Evolutionary conservation across 2,888 invertebrate genomes (phyloP).

Genomic region (Ditylenchus weischeri): DNA sequence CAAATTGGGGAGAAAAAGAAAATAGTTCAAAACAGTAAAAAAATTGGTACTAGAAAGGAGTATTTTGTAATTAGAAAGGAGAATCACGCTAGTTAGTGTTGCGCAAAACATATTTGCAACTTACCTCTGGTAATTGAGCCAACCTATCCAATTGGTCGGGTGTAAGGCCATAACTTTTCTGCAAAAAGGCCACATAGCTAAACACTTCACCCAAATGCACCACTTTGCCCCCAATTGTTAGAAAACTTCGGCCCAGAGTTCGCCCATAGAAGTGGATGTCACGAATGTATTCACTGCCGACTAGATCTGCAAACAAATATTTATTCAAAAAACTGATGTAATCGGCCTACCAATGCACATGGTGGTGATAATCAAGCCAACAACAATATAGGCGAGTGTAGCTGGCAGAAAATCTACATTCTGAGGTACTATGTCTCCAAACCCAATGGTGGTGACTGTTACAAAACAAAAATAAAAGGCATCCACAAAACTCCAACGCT

Average conservation of each 20-base stretch:
- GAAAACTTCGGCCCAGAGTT: conserved; percentile 54
- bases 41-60: too few relatives aligned
- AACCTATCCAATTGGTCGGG: conserved; percentile 58
- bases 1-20: too few relatives aligned
- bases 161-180: conserved; percentile 58
- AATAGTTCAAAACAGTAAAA: too few relatives aligned
- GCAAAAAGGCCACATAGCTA: conserved; percentile 58
- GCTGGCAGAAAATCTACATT: conserved; percentile 56
- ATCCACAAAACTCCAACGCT: conserved; percentile 58
- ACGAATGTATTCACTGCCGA: conserved; percentile 58
- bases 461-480: conserved; percentile 60
- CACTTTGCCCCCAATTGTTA: conserved; percentile 59
- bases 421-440: conserved; percentile 58
- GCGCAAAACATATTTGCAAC: background rate
- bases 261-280: conserved; percentile 59
- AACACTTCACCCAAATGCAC: conserved; percentile 59
- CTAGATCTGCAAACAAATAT: conserved; percentile 44
- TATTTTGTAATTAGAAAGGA: too few relatives aligned
- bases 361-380: conserved; percentile 58
- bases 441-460: conserved; percentile 59
- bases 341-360: conserved; percentile 56
- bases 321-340: background rate
- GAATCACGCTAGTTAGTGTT: background rate
- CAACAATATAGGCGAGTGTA: conserved; percentile 57
- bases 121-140: conserved; percentile 56